Evolutionary conservation across 2,888 invertebrate species (phyloP), one percentile per base, ranked within the genome.

Genomic region (Rhingia rostrata): DNA sequence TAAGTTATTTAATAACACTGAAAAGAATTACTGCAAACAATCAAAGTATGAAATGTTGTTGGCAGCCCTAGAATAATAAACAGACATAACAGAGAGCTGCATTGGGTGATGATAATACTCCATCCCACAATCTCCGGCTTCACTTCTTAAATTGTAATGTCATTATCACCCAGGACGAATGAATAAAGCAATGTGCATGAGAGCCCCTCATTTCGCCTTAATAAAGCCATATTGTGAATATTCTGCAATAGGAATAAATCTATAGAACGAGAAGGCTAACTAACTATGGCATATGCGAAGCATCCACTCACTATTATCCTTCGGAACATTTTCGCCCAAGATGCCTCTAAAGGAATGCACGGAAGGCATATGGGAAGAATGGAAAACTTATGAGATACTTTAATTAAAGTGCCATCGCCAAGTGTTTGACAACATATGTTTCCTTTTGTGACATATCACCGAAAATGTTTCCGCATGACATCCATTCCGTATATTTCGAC

Each of bases 401-500:
- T 84, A 84, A 84, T 84, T 84, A 84, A 84, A 84, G 80, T 84
- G 80, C 80, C 84, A 84, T 80, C 80, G 66, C 74, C 80, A 75
- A 75, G 84, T 84, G 80, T 80, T 84, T 80, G 84, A 80, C 84
- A 84, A 75, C 84, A 84, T 74, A 79, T 80, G 84, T 66, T 84
- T 80, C 74, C 74, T 80, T 84, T 80, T 69, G 75, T 84, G 84
- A 84, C 84, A 80, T 84, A 84, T 84, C 80, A 75, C 74, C 70
- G 80, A 79, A 80, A 80, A 84, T 80, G 66, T 75, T 80, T 84
- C 84, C 80, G 80, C 70, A 69, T 75, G 70, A 80, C 69, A 75
- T 66, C 56, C 30, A 64, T 54, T 83, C 61, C 64, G 45, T 54
- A 22, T 22, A 64, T 58, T 75, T 75, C 54, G 35, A 56, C 54